A percentile compares a stretch with the other conserved stretches of the same genome.
phyloP scores from a whole-genome alignment of 2,113 vertebrate genomes.

The Crocuta crocuta region DNA sequence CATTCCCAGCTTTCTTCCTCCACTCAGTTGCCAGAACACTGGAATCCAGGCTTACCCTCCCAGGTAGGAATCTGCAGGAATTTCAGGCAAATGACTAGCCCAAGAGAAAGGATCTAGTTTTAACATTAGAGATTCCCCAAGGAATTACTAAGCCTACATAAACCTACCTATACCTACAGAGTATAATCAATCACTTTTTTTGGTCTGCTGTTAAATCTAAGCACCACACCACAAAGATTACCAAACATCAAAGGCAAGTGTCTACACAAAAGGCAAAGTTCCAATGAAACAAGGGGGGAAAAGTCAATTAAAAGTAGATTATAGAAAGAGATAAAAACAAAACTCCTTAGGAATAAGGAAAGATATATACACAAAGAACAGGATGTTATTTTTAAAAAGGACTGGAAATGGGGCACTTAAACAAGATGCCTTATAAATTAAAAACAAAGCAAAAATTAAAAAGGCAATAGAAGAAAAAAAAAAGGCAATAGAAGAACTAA shows the following conservation, averaged over 20 bases:
- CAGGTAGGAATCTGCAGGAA: background rate
- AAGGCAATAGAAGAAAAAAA: background rate
- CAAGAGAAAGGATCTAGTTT: background rate
- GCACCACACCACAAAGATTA: background rate
- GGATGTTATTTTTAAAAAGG: background rate
- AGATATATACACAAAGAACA: background rate
- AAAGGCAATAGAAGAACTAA: background rate
- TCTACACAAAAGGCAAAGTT: background rate
- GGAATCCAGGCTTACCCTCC: background rate
- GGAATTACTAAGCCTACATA: background rate
- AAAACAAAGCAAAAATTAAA: background rate
- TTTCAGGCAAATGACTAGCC: background rate
- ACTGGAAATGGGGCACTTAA: background rate
- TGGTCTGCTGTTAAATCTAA: background rate
- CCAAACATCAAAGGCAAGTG: slow-evolving; percentile 6
- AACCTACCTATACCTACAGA: background rate
- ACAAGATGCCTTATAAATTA: background rate
- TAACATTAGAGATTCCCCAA: background rate
- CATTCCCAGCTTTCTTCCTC: background rate
- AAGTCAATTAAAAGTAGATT: background rate
- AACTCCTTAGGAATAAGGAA: background rate
- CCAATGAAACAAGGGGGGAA: background rate
- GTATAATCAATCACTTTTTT: background rate
- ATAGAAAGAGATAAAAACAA: background rate
- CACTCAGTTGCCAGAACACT: background rate